Conservation (phyloP, 2,113 vertebrate species). For the Spea bombifrons region DNA sequence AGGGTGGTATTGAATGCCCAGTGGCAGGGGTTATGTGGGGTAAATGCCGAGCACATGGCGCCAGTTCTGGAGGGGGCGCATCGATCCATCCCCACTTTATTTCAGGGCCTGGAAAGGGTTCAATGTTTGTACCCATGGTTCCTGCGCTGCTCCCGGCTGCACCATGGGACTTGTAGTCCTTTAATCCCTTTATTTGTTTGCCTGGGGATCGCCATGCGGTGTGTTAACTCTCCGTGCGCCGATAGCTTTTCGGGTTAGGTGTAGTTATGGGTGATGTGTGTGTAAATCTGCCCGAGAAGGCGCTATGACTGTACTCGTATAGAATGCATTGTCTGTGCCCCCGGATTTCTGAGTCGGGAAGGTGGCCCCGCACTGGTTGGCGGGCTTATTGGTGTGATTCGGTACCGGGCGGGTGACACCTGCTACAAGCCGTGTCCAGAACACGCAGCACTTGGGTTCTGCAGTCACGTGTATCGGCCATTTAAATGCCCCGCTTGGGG, state of each 20-base stretch:
- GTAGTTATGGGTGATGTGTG: no score
- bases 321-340: no score
- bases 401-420: background rate
- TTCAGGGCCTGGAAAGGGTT: conserved; percentile 47
- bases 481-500: conserved; percentile 21
- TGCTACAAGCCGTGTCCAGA: background rate
- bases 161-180: conserved; percentile 51
- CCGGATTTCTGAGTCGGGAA: no score
- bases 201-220: conserved; percentile 14
- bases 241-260: background rate
- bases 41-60: conserved; percentile 48
- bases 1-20: background rate
- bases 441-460: no score
- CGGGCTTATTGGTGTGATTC: background rate
- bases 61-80: conserved; percentile 11
- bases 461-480: conserved; percentile 29
- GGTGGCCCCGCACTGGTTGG: background rate
- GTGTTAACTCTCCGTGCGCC: background rate
- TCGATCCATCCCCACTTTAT: conserved; percentile 40
- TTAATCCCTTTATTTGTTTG: background rate
- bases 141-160: conserved; percentile 51
- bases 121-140: conserved; percentile 44
- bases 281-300: no score
- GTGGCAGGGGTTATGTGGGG: conserved; percentile 17
- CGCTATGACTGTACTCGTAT: no score